Base-by-base conservation (phyloP, 2,888 invertebrate species). In the Chrysina gloriosa region DNA sequence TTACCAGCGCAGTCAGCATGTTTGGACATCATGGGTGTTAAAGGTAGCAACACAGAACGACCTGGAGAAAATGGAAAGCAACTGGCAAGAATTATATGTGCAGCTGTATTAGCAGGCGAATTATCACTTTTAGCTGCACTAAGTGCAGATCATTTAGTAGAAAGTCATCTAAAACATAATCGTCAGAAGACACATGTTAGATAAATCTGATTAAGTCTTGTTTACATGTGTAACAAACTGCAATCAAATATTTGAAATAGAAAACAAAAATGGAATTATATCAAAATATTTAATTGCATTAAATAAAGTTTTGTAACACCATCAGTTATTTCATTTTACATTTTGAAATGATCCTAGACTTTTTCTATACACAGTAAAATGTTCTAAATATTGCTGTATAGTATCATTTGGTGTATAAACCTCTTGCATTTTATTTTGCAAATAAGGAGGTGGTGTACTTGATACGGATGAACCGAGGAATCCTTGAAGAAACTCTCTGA, bases 81-180 rank as follows among this genome's bases (percentile, higher is more conserved):
- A 77, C 83, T 99, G 69, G 98, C 98, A 0, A 89, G 93, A 68
- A 88, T 99, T 65, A 92, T 99, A 6, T 97, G 97, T 80, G 96
- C 92, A 1, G 94, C 98, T 0, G 99, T 99, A 6, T 86, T 99
- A 78, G 98, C 98, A 4, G 98, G 97, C 14, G 99, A 99, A 83
- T 84, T 99, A 29, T 98, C 97, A 70, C 86, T 99, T 3, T 94
- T 99, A 94, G 95, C 98, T 4, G 98, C 99, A 0, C 85, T 99
- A 71, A 93, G 96, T 39, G 96, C 96, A 72, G 97, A 97, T 29
- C 96, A 98, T 83, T 88, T 99, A 79, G 99, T 99, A 64, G 91
- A 92, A 79, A 97, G 97, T 79, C 98, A 99, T 83, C 91, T 99
- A 85, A 90, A 92, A 79, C 96, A 97, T 81, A 99, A 99, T 58